phyloP scores from a whole-genome alignment of 92 coral and sea anemone genomes.

The Palythoa grandis region DNA sequence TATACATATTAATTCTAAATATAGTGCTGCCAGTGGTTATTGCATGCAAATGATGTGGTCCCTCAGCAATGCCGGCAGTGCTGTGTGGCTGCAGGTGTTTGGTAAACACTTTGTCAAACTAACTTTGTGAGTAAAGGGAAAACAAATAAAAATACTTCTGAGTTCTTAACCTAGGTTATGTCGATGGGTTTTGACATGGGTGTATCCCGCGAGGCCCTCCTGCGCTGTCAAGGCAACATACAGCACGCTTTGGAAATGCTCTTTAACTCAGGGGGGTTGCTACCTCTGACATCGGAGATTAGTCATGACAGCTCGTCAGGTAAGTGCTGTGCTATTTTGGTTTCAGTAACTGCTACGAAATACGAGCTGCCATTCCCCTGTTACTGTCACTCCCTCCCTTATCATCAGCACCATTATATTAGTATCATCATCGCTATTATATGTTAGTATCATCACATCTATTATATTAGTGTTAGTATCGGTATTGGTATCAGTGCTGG shows the following conservation, averaged over 20 bases:
- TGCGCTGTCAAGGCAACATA: conserved; percentile 64
- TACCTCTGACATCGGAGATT: conserved; percentile 46
- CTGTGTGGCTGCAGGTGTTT: background rate
- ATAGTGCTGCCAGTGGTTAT: no score
- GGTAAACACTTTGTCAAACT: background rate
- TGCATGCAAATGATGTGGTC: no score
- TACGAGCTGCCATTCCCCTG: background rate
- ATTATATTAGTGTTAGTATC: no score
- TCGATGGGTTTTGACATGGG: conserved; percentile 79
- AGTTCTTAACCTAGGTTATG: conserved; percentile 48
- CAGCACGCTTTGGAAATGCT: conserved; percentile 69
- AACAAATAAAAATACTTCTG: background rate
- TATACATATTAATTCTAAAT: no score
- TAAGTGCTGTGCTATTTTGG: background rate
- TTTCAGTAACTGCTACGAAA: background rate
- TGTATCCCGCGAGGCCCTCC: conserved; percentile 58
- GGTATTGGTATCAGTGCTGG: no score
- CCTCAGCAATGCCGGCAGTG: no score
- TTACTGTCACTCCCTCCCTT: background rate
- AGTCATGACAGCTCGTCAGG: conserved; percentile 27
- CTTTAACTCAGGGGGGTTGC: conserved; percentile 65
- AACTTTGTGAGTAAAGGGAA: background rate
- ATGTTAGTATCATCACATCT: no score
- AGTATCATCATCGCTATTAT: background rate
- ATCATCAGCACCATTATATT: background rate